phyloP scores from a whole-genome alignment of 2,888 invertebrate species.

The Tipula confusa region DNA sequence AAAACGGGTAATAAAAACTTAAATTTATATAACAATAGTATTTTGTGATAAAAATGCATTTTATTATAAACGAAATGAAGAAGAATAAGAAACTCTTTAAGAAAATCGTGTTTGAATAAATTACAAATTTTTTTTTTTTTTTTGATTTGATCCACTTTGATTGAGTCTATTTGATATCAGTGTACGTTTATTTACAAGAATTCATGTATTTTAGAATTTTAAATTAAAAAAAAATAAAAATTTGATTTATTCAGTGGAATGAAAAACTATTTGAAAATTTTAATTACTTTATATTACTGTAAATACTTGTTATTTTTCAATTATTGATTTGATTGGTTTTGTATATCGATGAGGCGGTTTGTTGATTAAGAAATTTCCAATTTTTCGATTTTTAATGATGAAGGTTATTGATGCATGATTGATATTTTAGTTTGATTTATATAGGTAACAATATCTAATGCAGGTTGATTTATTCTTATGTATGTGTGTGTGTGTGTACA shows the following conservation, averaged over 20 bases:
- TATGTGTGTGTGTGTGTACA: too few species aligned
- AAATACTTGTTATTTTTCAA: constrained; percentile 16
- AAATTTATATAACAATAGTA: background rate
- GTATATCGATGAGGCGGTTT: constrained; percentile 14
- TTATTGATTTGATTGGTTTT: background rate
- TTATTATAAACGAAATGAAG: background rate
- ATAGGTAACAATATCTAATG: background rate
- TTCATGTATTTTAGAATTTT: background rate
- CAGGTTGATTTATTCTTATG: background rate
- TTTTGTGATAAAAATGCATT: constrained; percentile 4
- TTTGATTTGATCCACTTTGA: constrained; percentile 3
- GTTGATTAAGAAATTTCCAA: background rate
- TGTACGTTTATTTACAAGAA: background rate
- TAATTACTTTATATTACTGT: constrained; percentile 16
- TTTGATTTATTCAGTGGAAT: constrained; percentile 12
- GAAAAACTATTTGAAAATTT: background rate
- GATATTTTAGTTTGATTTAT: background rate
- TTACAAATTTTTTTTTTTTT: background rate
- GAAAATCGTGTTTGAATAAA: constrained; percentile 25
- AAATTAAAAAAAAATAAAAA: background rate
- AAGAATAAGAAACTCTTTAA: background rate
- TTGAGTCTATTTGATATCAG: constrained; percentile 4
- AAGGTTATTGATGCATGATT: constrained; percentile 20
- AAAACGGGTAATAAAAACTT: background rate
- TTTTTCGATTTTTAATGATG: background rate